Conservation (phyloP, 2,888 invertebrate species). For the Macrophya alboannulata region DNA sequence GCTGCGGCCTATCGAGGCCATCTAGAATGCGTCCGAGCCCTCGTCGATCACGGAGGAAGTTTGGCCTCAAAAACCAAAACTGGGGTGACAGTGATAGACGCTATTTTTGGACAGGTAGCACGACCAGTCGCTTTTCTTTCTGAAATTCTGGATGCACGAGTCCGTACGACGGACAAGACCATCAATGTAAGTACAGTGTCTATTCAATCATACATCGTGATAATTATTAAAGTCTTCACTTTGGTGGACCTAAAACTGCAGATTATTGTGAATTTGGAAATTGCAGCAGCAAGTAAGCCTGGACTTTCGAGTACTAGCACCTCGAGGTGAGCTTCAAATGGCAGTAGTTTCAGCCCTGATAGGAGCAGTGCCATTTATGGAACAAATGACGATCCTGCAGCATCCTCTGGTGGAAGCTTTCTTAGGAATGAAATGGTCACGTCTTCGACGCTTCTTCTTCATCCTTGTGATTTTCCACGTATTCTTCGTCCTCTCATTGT, state of each 20-base stretch:
- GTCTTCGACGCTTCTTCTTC: slow-evolving; percentile 80
- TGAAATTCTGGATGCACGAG: slow-evolving; percentile 74
- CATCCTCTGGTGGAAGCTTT: slow-evolving; percentile 81
- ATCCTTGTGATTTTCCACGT: slow-evolving; percentile 77
- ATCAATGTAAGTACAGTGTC: slow-evolving; percentile 62
- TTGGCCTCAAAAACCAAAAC: slow-evolving; percentile 73
- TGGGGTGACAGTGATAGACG: slow-evolving; percentile 76
- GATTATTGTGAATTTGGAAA: neutral
- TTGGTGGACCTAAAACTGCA: neutral
- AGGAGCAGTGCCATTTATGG: slow-evolving; percentile 76
- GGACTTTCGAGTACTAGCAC: slow-evolving; percentile 79
- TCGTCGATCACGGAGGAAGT: slow-evolving; percentile 79
- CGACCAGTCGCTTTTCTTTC: slow-evolving; percentile 75
- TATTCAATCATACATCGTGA: neutral
- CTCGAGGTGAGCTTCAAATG: slow-evolving; percentile 78
- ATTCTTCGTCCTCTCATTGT: slow-evolving; percentile 78
- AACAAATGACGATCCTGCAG: slow-evolving; percentile 78
- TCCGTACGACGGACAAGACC: slow-evolving; percentile 69
- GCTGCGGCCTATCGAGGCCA: slow-evolving; percentile 81
- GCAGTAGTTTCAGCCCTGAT: slow-evolving; percentile 79
- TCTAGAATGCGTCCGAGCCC: slow-evolving; percentile 79
- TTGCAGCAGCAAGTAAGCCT: slow-evolving; percentile 63
- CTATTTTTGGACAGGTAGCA: slow-evolving; percentile 76
- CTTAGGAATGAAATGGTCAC: slow-evolving; percentile 81
- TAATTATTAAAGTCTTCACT: neutral